Conservation (phyloP, 2,888 invertebrate genomes). For the Himalopsyche japonica region DNA sequence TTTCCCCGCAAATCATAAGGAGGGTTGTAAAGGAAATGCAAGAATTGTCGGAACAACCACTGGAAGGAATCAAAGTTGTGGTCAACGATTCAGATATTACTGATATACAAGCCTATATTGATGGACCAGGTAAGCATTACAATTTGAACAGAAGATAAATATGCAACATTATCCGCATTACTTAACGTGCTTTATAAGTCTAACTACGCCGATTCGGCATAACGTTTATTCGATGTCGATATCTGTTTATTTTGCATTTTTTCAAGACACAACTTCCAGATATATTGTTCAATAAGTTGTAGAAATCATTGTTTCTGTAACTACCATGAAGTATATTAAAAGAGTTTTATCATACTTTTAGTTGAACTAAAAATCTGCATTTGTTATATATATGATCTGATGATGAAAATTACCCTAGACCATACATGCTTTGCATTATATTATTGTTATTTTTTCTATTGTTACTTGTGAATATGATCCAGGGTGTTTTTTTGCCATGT, state of each 20-base stretch:
- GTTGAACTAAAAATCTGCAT: no score
- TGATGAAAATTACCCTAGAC: no score
- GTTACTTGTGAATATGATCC: no score
- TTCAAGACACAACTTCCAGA: not conserved
- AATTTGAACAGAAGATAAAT: not conserved
- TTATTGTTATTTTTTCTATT: no score
- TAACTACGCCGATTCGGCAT: not conserved
- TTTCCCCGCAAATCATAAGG: constrained; percentile 89
- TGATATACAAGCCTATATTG: constrained; percentile 89
- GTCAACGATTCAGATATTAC: constrained; percentile 92
- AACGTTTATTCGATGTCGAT: not conserved
- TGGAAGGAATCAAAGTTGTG: constrained; percentile 88
- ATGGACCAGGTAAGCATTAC: constrained; percentile 73
- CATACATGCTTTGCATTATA: no score
- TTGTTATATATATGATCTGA: no score
- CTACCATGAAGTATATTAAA: no score
- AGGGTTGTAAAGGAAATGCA: constrained; percentile 88
- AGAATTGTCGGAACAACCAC: constrained; percentile 78
- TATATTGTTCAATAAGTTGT: no score
- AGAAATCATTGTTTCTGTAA: no score
- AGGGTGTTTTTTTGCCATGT: no score
- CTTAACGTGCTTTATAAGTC: not conserved
- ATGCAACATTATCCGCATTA: not conserved
- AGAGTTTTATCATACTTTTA: no score
- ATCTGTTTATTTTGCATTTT: not conserved